These are phyloP conservation scores for Cantharis flavilabris DNA, from an alignment of 2,888 invertebrate genomes.

Conservation along the genomic window DNA sequence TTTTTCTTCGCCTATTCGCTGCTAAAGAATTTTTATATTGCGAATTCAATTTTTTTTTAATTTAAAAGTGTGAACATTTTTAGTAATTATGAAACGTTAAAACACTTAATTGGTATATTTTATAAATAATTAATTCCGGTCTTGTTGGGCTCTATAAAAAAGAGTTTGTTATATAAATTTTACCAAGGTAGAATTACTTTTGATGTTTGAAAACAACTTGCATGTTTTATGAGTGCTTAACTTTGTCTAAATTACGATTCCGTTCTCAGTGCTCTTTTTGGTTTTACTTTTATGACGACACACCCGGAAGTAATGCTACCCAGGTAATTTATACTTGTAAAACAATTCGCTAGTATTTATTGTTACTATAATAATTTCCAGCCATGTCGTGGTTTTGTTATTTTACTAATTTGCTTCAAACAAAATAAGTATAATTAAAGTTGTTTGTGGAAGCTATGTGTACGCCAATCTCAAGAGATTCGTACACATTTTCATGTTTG, in stretches of 20 bases:
- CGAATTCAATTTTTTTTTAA: neutral
- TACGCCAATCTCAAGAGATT: neutral
- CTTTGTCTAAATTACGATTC: constrained; percentile 20
- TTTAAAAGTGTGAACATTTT: neutral
- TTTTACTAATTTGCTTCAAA: neutral
- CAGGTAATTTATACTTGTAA: constrained; percentile 11
- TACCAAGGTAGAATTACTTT: constrained; percentile 17
- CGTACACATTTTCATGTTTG: neutral
- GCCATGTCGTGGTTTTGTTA: neutral
- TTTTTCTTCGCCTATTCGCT: neutral
- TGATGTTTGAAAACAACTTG: constrained; percentile 15
- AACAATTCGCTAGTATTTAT: neutral
- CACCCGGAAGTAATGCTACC: constrained; percentile 18
- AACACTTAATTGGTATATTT: neutral
- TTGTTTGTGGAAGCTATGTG: neutral
- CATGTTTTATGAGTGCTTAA: constrained; percentile 18
- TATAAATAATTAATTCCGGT: neutral
- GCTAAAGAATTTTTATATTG: neutral
- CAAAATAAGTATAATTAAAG: neutral
- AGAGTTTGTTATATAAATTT: constrained; percentile 18
- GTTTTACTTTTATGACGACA: constrained; percentile 13
- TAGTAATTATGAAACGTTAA: neutral
- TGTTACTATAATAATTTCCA: neutral
- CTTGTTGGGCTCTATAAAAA: neutral
- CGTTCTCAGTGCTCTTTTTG: constrained; percentile 16